A percentile compares a stretch with the other conserved stretches of the same genome.
Conservation (phyloP, 2,113 vertebrate genomes). For the Peromyscus leucopus region DNA sequence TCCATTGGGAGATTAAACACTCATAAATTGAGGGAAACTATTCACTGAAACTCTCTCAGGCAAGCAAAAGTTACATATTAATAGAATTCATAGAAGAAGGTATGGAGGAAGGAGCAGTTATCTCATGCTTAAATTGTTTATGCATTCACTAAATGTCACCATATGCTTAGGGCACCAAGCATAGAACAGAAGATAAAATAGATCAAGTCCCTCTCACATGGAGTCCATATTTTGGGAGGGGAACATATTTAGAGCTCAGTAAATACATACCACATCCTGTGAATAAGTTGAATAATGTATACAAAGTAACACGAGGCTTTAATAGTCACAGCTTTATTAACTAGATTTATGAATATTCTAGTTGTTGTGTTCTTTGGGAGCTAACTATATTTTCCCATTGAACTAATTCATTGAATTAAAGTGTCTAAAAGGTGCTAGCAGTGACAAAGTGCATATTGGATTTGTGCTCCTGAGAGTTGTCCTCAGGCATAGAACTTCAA, state of each 20-base stretch:
- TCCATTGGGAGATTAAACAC: background rate
- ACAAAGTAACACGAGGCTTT: background rate
- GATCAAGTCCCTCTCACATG: background rate
- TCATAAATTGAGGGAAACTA: constrained; percentile 33
- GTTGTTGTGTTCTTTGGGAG: background rate
- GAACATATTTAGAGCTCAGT: constrained; percentile 2
- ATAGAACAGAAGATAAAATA: constrained; percentile 33
- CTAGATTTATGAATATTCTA: constrained; percentile 47
- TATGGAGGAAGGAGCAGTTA: background rate
- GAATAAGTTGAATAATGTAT: background rate
- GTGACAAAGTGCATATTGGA: background rate
- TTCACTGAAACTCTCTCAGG: background rate
- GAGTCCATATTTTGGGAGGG: background rate
- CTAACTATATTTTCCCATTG: constrained; percentile 55
- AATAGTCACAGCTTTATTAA: constrained; percentile 37
- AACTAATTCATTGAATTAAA: constrained; percentile 53
- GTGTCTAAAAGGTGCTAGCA: background rate
- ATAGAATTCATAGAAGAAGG: background rate
- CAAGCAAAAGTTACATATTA: constrained; percentile 38
- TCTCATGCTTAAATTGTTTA: constrained; percentile 27
- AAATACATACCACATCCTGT: constrained; percentile 3
- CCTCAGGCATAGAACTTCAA: background rate
- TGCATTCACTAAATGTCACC: background rate
- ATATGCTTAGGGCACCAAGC: background rate
- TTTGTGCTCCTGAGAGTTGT: constrained; percentile 8